A percentile compares a stretch with the other conserved stretches of the same genome.
Conservation (phyloP, 2,797 vertebrate species). For the Manis crassicaudata region DNA sequence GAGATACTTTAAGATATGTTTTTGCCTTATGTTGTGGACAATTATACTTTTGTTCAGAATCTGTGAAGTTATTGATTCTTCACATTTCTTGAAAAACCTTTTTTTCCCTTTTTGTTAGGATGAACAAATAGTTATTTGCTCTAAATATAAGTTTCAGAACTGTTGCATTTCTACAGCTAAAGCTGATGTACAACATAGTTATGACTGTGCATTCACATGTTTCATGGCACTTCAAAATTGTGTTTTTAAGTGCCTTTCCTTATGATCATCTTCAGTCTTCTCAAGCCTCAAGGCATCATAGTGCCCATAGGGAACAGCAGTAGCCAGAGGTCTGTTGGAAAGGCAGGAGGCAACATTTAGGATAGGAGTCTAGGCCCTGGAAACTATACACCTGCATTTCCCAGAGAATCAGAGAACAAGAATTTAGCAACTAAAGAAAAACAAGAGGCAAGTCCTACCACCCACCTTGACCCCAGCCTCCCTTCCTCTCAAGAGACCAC, state of each 20-base stretch:
- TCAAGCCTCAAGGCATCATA: not conserved
- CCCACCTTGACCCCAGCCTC: not conserved
- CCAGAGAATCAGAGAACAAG: not conserved
- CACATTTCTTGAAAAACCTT: slow-evolving; percentile 23
- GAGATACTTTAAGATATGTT: slow-evolving; percentile 34
- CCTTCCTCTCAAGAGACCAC: not conserved
- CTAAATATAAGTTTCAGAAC: slow-evolving; percentile 22
- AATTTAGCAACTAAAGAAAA: not conserved
- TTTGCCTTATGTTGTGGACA: not conserved
- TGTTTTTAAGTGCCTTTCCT: slow-evolving; percentile 9
- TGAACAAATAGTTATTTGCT: slow-evolving; percentile 15
- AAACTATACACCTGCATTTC: not conserved
- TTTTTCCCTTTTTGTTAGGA: not conserved
- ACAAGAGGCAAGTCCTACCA: not conserved
- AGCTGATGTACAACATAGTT: not conserved
- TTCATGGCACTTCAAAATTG: not conserved
- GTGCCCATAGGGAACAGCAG: not conserved
- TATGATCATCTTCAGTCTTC: not conserved
- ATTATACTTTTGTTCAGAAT: slow-evolving; percentile 31
- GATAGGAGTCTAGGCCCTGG: not conserved
- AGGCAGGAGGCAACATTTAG: not conserved
- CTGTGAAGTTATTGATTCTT: slow-evolving; percentile 29
- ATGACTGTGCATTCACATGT: not conserved
- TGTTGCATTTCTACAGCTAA: not conserved
- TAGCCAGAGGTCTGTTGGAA: not conserved